Evolutionary conservation across 2,113 vertebrate genomes (phyloP), one percentile per base, ranked within the genome.

Genomic region (Protomyctophum bolini): DNA sequence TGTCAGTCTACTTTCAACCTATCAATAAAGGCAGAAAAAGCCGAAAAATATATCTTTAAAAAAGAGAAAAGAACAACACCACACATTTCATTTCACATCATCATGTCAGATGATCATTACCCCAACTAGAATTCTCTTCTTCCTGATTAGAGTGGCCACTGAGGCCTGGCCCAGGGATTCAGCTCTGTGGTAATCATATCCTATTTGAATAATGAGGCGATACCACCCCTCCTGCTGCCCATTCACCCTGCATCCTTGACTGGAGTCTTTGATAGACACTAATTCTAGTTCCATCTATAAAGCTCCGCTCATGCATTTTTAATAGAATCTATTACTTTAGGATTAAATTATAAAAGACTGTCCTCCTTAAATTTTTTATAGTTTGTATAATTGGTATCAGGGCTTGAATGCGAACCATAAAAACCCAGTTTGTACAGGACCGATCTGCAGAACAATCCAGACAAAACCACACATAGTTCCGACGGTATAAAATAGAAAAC

Each of bases 321-420:
- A 92, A 94, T 91, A 88, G 90, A 94, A 92, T 93, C 91, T 93
- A 94, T 94, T 94, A 93, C 91, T 93, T 93, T 93, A 92, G 91
- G 92, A 93, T 94, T 94, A 92, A 94, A 93, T 94, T 93, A 93
- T 93, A 94, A 93, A 93, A 92, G 91, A 91, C 90, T 90, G 90
- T 91, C 89, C 91, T 90, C 86, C 83, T 93, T 94, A 92, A 87
- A 92, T 93, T 93, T 93, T 94, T 93, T 82, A 93, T 93, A 92
- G 90, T 91, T 92, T 92, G 90, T 90, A 92, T 94, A 93, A 94
- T 94, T 94, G 90, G 90, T 88, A 92, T 83, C 81, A 86, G 81
- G 88, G 85, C 73, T 80, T 86, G 88, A 89, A 93, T 87, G 86
- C 63, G 76, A 85, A 89, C 86, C 80, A 85, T 91, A 86, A 89